A percentile compares a stretch with the other conserved stretches of the same genome.
phyloP scores from a whole-genome alignment of 1,140 invertebrate genomes.

The Lepidurus packardi region DNA sequence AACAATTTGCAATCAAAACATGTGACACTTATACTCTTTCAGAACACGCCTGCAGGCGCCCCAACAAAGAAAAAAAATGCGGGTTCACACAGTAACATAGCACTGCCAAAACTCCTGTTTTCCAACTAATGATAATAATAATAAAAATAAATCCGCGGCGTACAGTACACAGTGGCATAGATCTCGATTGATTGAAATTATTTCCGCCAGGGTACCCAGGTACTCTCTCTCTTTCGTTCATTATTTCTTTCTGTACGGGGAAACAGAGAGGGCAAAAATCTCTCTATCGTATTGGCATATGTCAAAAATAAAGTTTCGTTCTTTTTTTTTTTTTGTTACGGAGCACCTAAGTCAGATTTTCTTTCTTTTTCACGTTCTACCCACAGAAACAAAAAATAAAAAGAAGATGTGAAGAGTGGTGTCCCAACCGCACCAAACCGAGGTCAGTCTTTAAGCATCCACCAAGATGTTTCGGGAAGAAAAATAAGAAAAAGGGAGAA shows the following conservation, averaged over 20 bases:
- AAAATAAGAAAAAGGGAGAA: neutral
- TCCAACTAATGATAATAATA: no score
- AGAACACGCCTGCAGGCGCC: neutral
- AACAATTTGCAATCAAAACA: slow-evolving; percentile 14
- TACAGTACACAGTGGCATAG: slow-evolving; percentile 15
- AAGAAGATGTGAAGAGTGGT: neutral
- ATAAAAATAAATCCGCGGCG: neutral
- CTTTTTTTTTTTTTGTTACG: neutral
- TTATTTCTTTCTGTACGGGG: neutral
- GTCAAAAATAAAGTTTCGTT: neutral
- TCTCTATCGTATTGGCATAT: neutral
- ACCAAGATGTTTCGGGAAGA: neutral
- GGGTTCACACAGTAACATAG: neutral
- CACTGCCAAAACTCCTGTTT: neutral
- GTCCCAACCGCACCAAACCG: neutral
- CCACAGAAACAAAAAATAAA: neutral
- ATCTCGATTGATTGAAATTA: neutral
- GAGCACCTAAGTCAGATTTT: neutral
- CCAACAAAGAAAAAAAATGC: neutral
- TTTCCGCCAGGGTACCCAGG: neutral
- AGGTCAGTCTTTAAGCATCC: neutral
- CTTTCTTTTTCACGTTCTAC: neutral
- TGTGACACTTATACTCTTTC: neutral
- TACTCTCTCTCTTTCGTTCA: neutral
- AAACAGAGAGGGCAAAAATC: neutral